These are phyloP conservation scores for Asarcornis scutulata DNA, from an alignment of 2,113 vertebrate genomes.

Conservation along the genomic window DNA sequence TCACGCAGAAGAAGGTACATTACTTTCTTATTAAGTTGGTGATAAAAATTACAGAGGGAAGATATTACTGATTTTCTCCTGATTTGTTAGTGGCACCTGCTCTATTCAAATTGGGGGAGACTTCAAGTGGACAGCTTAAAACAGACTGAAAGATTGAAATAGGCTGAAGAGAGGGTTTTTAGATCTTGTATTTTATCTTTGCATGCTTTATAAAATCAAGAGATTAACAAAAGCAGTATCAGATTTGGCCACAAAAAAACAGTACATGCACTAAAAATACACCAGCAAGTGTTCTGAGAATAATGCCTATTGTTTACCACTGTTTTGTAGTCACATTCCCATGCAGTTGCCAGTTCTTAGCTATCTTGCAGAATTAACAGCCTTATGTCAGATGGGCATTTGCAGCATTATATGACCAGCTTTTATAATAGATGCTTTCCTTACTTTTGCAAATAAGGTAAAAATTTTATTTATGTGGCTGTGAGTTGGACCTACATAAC, in stretches of 20 bases:
- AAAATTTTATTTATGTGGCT: not conserved
- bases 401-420: not conserved
- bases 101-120: not conserved
- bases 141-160: not conserved
- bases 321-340: not conserved
- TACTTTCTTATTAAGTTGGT: not conserved
- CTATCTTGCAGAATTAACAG: not conserved
- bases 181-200: not conserved
- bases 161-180: not conserved
- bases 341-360: not conserved
- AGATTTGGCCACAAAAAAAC: not conserved
- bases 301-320: not conserved
- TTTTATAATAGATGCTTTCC: not conserved
- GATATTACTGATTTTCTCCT: not conserved
- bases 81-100: not conserved
- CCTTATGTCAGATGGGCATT: not conserved
- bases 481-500: not conserved
- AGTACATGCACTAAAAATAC: not conserved
- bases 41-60: not conserved
- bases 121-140: not conserved
- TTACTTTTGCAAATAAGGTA: not conserved
- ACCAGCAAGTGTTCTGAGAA: not conserved
- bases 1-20: slow-evolving; percentile 57
- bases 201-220: not conserved
- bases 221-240: not conserved